phyloP scores from a whole-genome alignment of 2,113 vertebrate genomes.

The Nibea albiflora region DNA sequence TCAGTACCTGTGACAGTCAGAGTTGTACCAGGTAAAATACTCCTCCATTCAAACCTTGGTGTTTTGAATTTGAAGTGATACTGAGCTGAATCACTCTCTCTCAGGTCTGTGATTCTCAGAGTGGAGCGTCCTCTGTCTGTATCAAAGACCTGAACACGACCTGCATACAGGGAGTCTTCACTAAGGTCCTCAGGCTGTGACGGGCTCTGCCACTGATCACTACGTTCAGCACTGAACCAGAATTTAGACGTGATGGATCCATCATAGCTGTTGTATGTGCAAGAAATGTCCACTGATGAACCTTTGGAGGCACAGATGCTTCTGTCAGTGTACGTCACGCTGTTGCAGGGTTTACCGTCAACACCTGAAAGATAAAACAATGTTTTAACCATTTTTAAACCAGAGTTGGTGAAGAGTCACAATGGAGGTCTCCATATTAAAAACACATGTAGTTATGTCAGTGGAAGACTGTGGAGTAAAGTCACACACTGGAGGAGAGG shows the following conservation, averaged over 20 bases:
- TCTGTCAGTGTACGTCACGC: constrained; percentile 21
- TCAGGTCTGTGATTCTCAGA: too few relatives aligned
- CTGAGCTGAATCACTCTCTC: too few relatives aligned
- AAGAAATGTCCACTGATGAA: constrained; percentile 30
- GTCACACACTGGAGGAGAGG: constrained; percentile 28
- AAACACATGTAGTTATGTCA: not conserved
- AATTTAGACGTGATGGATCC: fast-evolving
- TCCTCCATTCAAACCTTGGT: too few relatives aligned
- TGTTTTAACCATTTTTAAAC: not conserved
- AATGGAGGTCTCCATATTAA: too few relatives aligned
- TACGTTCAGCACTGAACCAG: constrained; percentile 13
- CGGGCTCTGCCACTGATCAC: not conserved
- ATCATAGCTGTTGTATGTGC: fast-evolving
- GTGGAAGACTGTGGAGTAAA: not conserved
- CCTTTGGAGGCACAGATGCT: constrained; percentile 8
- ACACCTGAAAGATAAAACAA: constrained; percentile 11
- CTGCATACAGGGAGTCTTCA: too few relatives aligned
- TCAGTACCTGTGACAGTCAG: too few relatives aligned
- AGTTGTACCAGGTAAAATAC: too few relatives aligned
- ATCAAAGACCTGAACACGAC: too few relatives aligned
- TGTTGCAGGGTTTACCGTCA: fast-evolving
- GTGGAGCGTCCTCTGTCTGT: too few relatives aligned
- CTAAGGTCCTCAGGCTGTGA: too few relatives aligned
- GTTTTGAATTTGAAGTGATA: too few relatives aligned
- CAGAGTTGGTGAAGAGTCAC: not conserved